phyloP scores from a whole-genome alignment of 2,888 invertebrate species.

The Harpalus rubripes region DNA sequence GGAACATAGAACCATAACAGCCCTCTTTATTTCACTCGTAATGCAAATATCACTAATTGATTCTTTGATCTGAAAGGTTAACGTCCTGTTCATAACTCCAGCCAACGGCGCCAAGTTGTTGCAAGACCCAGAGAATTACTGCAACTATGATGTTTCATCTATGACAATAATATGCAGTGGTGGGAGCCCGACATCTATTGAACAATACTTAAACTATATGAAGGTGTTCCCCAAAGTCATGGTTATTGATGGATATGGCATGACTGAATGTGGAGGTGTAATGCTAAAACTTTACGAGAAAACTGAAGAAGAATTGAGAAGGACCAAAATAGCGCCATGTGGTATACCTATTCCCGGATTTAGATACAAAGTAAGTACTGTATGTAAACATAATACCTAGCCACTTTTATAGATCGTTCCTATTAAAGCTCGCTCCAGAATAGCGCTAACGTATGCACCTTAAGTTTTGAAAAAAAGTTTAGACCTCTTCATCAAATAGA shows the following conservation, averaged over 20 bases:
- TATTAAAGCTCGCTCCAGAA: too few species aligned
- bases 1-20: too few species aligned
- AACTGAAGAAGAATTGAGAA: constrained; percentile 16
- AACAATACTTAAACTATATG: constrained; percentile 48
- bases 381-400: too few species aligned
- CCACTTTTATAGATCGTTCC: too few species aligned
- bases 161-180: constrained; percentile 40
- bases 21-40: too few species aligned
- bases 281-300: neutral
- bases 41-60: too few species aligned
- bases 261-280: constrained; percentile 74
- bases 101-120: constrained; percentile 22
- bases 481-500: too few species aligned
- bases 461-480: too few species aligned
- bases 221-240: constrained; percentile 72
- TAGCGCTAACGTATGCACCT: too few species aligned
- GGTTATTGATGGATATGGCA: constrained; percentile 74
- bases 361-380: constrained; percentile 74
- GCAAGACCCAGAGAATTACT: constrained; percentile 40
- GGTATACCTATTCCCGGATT: constrained; percentile 73
- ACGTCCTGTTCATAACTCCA: constrained; percentile 11
- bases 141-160: constrained; percentile 37
- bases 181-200: constrained; percentile 48
- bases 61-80: neutral
- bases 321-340: constrained; percentile 61